Percentiles rank a stretch among this genome's conserved stretches.
These are phyloP conservation scores for Ibycter americanus DNA, from an alignment of 2,797 vertebrate genomes.

Conservation along the genomic window DNA sequence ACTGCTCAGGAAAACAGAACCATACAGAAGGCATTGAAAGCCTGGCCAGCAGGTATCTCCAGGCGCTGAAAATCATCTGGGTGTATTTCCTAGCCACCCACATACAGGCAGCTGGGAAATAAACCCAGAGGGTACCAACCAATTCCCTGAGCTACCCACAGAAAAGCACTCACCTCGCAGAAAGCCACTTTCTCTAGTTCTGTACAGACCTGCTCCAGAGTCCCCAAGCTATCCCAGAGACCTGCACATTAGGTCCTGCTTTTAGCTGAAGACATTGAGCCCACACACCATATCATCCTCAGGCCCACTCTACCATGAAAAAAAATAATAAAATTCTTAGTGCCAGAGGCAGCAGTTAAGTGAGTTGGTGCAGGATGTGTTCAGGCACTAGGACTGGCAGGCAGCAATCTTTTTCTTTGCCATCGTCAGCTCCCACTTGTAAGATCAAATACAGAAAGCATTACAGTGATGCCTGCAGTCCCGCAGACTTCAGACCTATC, in stretches of 20 bases:
- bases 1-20: not conserved
- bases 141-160: not conserved
- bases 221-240: not conserved
- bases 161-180: constrained; percentile 79
- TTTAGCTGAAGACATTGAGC: not conserved
- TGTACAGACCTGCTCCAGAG: not conserved
- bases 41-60: not conserved
- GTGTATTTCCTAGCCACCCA: not conserved
- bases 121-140: not conserved
- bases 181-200: constrained; percentile 75
- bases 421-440: not conserved
- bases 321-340: not conserved
- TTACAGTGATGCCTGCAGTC: accelerated
- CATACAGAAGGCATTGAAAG: accelerated
- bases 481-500: not conserved
- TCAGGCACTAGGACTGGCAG: not conserved
- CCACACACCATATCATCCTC: accelerated
- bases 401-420: not conserved
- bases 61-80: not conserved
- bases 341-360: not conserved
- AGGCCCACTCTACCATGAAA: not conserved
- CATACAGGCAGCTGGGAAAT: not conserved
- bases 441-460: not conserved
- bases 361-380: not conserved
- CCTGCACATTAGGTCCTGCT: accelerated